Conservation (phyloP, 1,140 invertebrate genomes). For the Nomia melanderi region DNA sequence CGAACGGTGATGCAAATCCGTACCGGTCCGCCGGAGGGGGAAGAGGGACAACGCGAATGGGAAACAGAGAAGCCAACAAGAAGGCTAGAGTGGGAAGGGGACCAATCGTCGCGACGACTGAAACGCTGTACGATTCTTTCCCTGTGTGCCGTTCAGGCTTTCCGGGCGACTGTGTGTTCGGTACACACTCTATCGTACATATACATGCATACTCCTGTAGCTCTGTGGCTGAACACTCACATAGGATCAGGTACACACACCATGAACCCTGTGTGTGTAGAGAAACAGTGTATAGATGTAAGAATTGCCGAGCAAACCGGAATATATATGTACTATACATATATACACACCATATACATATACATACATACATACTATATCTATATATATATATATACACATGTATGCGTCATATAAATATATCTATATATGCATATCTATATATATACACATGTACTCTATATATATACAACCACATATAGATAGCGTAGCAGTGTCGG, state of each 20-base stretch:
- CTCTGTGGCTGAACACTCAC: no score
- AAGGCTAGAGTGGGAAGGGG: conserved; percentile 67
- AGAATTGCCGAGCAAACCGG: no score
- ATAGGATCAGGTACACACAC: neutral
- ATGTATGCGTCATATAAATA: no score
- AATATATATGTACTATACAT: no score
- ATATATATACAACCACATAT: conserved; percentile 13
- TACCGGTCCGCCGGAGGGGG: conserved; percentile 26
- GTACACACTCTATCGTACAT: neutral
- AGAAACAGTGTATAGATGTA: neutral
- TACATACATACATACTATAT: no score
- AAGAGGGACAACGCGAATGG: conserved; percentile 37
- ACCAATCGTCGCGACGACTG: conserved; percentile 77
- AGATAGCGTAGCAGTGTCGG: conserved; percentile 20
- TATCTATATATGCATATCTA: neutral
- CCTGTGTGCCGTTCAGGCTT: conserved; percentile 25
- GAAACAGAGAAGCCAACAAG: conserved; percentile 30
- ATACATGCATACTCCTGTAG: neutral
- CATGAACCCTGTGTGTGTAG: no score
- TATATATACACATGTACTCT: neutral
- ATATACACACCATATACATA: no score
- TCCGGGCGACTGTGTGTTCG: neutral
- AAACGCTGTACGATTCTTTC: conserved; percentile 18
- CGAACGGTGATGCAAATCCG: conserved; percentile 17
- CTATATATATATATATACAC: no score